These are phyloP conservation scores for Cheilosia grossa DNA, from an alignment of 2,888 invertebrate species.

Conservation along the genomic window DNA sequence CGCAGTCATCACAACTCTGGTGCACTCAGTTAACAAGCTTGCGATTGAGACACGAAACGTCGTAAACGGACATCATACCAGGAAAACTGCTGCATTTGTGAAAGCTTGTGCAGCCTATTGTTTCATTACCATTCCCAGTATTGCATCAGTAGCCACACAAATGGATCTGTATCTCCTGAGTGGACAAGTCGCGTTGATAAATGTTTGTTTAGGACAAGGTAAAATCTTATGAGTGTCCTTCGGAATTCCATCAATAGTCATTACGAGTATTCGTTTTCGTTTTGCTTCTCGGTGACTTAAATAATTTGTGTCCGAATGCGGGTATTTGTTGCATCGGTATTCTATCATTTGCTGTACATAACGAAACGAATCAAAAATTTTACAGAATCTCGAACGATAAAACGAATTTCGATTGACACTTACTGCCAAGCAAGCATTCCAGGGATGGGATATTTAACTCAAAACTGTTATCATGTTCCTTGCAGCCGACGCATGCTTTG, in stretches of 20 bases:
- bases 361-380: no score
- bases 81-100: slow-evolving; percentile 93
- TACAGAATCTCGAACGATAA: no score
- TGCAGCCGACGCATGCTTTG: slow-evolving; percentile 96
- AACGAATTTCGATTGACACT: no score
- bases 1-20: slow-evolving; percentile 91
- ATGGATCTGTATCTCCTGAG: slow-evolving; percentile 93
- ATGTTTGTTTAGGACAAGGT: slow-evolving; percentile 96
- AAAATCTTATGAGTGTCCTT: slow-evolving; percentile 48
- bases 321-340: no score
- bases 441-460: no score
- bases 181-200: slow-evolving; percentile 94
- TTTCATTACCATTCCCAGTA: slow-evolving; percentile 98
- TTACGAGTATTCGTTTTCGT: no score
- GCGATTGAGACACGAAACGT: slow-evolving; percentile 88
- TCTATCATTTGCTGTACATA: no score
- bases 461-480: slow-evolving; percentile 75
- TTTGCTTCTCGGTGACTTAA: no score
- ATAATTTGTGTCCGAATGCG: no score
- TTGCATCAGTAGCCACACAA: slow-evolving; percentile 90
- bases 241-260: no score
- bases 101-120: slow-evolving; percentile 97
- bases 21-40: slow-evolving; percentile 94
- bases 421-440: no score
- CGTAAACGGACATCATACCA: slow-evolving; percentile 89